A percentile compares a stretch with the other conserved stretches of the same genome.
phyloP scores from a whole-genome alignment of 2,113 vertebrate genomes.

The Brachypteracias leptosomus region DNA sequence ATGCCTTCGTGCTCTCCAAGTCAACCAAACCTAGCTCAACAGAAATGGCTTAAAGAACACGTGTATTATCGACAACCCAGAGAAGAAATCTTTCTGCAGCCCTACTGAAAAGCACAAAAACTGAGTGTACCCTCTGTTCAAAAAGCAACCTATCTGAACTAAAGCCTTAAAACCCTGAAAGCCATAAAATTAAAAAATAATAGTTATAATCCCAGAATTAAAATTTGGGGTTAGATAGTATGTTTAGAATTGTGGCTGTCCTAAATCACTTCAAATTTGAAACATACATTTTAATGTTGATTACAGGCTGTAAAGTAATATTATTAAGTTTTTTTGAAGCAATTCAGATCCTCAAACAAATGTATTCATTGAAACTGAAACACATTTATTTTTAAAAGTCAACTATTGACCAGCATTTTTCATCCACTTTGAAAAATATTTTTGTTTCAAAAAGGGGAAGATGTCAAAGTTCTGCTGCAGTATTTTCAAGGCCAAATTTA shows the following conservation, averaged over 20 bases:
- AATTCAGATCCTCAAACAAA: background rate
- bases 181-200: background rate
- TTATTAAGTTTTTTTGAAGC: rapidly evolving
- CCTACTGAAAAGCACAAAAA: background rate
- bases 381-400: background rate
- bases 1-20: background rate
- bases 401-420: background rate
- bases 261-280: background rate
- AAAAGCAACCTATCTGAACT: background rate
- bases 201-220: background rate
- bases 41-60: background rate
- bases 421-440: background rate
- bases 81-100: background rate
- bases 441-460: background rate
- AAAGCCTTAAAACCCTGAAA: background rate
- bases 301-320: background rate
- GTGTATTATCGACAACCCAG: background rate
- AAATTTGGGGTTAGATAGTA: background rate
- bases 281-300: background rate
- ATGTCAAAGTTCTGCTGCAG: background rate
- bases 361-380: background rate
- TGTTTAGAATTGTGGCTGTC: background rate
- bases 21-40: background rate
- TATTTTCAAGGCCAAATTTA: background rate
- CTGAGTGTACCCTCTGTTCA: background rate